Base-by-base conservation (phyloP, 2,888 invertebrate genomes). In the Ophion ventricosus region DNA sequence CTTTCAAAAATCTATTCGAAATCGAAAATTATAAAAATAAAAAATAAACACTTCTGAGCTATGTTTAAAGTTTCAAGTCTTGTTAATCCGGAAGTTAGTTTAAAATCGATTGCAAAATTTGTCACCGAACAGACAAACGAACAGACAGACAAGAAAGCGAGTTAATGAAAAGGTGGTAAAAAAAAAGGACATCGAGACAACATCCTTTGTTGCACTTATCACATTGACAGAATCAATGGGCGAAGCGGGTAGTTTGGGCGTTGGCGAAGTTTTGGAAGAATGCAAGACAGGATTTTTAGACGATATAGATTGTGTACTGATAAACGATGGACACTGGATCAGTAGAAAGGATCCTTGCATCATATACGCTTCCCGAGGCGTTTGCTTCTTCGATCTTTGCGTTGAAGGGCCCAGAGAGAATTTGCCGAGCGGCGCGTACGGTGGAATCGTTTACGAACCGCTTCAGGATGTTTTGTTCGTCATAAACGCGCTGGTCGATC, bases 301-400 rank as follows among this genome's bases (percentile, higher is more conserved):
- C 56, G 88, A 91, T 70, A 89, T 94, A 8, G 92, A 94, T 86
- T 93, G 91, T 80, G 88, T 94, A 3, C 88, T 94, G 1, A 89
- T 93, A 20, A 92, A 91, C 75, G 94, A 94, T 72, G 92, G 93
- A 0, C 91, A 94, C 83, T 94, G 94, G 94, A 85, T 94, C 2
- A 94, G 94, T 0, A 90, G 90, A n/a, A 92, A 93, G 83, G 89
- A 92, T 88, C 94, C 94, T 3, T 94, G 94, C 85, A 87, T 94
- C 11, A 88, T 93, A n/a, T 94, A 94, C 81, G 94, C 93, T 49
- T 91, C 91, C 66, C 92, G 93, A 17, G 94, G 94, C 88, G 91
- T 88, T 66, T 87, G 87, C 74, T 88, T 87, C 63, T 90, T 88
- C 76, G 88, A 89, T 43, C 54, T 90, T 29, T 74, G 63, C 11